These are phyloP conservation scores for Altica lythri DNA, from an alignment of 2,888 invertebrate genomes.

Conservation along the genomic window DNA sequence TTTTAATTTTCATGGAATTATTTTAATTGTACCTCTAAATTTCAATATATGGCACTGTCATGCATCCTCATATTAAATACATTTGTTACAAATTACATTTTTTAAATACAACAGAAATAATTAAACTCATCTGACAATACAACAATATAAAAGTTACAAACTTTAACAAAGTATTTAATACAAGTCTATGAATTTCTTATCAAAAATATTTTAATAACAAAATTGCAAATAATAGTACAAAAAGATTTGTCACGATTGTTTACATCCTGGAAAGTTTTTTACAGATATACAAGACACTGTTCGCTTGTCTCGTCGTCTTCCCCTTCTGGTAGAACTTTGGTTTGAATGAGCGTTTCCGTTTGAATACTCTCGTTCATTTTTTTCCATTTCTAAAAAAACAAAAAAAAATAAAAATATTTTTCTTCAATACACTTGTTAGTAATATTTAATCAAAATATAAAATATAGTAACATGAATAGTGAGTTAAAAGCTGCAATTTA, in stretches of 20 bases:
- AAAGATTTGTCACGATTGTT: constrained; percentile 63
- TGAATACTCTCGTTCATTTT: constrained; percentile 34
- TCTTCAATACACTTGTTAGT: not conserved
- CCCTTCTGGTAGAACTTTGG: constrained; percentile 58
- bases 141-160: constrained; percentile 51
- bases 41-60: constrained; percentile 50
- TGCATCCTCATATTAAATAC: constrained; percentile 45
- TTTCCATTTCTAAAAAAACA: constrained; percentile 26
- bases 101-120: constrained; percentile 46
- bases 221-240: constrained; percentile 32
- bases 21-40: constrained; percentile 21
- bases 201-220: constrained; percentile 37
- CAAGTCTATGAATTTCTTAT: constrained; percentile 38
- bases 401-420: not conserved
- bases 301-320: constrained; percentile 61
- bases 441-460: no score
- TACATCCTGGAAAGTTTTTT: constrained; percentile 65
- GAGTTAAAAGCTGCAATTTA: no score
- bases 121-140: constrained; percentile 48
- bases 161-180: constrained; percentile 45
- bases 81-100: constrained; percentile 36
- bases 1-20: constrained; percentile 3
- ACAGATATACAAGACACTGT: constrained; percentile 65
- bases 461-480: no score
- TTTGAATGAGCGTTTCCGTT: constrained; percentile 52